Evolutionary conservation across 2,113 vertebrate genomes (phyloP), one percentile per base, ranked within the genome.

Genomic region (Uria aalge): DNA sequence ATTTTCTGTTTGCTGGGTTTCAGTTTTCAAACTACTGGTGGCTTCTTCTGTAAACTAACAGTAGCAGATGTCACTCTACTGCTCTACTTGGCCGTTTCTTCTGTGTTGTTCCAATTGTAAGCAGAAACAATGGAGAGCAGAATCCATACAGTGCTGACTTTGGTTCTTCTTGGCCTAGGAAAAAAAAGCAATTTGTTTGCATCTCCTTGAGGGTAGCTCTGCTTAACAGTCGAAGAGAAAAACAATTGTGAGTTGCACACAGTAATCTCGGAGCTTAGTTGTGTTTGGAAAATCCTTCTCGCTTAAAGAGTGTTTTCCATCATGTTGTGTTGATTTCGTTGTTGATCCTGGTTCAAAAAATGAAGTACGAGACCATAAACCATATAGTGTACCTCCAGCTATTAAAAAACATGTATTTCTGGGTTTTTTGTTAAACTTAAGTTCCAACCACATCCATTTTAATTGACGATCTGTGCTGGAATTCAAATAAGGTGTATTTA

Each of bases 121-220:
- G 40, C 34, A 91, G 84, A 76, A 85, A 76, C 66, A 94, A 95
- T 88, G 59, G 80, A 89, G 63, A 92, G n/a, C 62, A 69, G 80
- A 72, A 95, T 85, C 77, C 85, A 78, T 78, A 56, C n/a, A 62
- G 34, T 14, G 69, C n/a, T 89, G 57, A 69, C 41, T 91, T 3
- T 1, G 50, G 75, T 97, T 78, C 83, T 86, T 91, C 52, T 79
- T 94, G 89, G 73, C 43, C 26, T 50, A 59, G 50, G 77, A 79
- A 71, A 83, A 95, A 18, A 73, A 87, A 73, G 26, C 32, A 47
- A 45, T 79, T 92, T 59, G 27, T 82, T 74, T 92, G 59, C 50
- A 67, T 83, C 47, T 95, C 64, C 79, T 75, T 3, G 1, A 96
- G 90, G 55, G 47, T 56, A 93, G 34, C 21, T 85, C 52, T 77